These are phyloP conservation scores for Phalloptychus januarius DNA, from an alignment of 2,797 vertebrate genomes.

Conservation along the genomic window DNA sequence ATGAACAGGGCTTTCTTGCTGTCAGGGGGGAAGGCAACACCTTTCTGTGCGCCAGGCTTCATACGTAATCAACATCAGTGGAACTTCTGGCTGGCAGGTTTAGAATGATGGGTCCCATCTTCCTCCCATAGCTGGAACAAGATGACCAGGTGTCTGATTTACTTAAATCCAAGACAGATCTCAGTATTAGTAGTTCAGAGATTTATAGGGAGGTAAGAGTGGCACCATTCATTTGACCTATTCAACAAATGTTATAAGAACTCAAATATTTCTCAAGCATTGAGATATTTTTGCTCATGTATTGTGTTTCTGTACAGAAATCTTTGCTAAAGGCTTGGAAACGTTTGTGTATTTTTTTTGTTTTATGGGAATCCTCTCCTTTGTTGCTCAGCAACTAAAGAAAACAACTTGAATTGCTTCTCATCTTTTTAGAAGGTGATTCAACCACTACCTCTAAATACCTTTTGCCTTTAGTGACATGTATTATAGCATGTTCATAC, in stretches of 20 bases:
- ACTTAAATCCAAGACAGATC: not conserved
- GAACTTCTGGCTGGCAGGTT: too few relatives aligned
- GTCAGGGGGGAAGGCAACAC: not conserved
- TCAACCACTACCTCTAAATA: not conserved
- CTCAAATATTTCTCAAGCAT: not conserved
- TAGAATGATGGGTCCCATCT: too few relatives aligned
- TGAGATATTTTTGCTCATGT: not conserved
- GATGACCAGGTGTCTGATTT: not conserved
- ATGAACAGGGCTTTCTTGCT: not conserved
- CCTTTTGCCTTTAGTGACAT: constrained; percentile 36
- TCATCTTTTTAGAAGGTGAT: not conserved
- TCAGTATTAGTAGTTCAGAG: not conserved
- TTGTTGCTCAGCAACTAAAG: not conserved
- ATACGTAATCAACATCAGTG: too few relatives aligned
- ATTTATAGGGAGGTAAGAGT: not conserved
- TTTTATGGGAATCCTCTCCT: not conserved
- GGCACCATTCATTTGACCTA: not conserved
- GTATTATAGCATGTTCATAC: constrained; percentile 34
- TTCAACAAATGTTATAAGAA: not conserved
- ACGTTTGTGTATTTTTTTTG: not conserved
- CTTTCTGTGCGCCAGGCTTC: not conserved
- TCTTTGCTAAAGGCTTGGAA: not conserved
- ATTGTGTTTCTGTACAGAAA: not conserved
- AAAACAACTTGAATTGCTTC: not conserved
- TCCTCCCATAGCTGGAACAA: not conserved